phyloP scores from a whole-genome alignment of 2,888 invertebrate genomes.

The Amblyjoppa fuscipennis region DNA sequence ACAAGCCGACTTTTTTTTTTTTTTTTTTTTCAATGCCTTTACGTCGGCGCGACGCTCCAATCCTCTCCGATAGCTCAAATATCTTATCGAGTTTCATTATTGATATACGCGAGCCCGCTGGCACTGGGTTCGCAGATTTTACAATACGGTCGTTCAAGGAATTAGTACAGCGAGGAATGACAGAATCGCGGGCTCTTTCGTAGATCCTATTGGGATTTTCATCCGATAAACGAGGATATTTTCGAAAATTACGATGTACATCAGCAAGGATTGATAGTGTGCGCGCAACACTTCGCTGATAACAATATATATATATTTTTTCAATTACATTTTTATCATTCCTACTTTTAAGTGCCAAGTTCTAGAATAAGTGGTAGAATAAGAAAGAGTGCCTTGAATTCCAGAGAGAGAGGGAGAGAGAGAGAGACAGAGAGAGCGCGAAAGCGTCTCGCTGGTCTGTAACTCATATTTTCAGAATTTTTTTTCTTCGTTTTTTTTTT shows the following conservation, averaged over 20 bases:
- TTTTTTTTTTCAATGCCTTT: slow-evolving; percentile 27
- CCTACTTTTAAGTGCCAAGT: slow-evolving; percentile 46
- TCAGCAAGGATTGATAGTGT: slow-evolving; percentile 47
- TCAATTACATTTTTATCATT: slow-evolving; percentile 58
- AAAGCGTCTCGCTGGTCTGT: slow-evolving; percentile 72
- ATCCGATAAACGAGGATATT: slow-evolving; percentile 34
- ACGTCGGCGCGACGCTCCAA: slow-evolving; percentile 23
- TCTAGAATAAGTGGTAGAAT: slow-evolving; percentile 49
- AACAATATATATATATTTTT: slow-evolving; percentile 36
- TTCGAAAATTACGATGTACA: slow-evolving; percentile 19
- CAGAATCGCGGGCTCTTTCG: slow-evolving; percentile 34
- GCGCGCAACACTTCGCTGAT: slow-evolving; percentile 60
- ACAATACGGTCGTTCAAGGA: slow-evolving; percentile 18
- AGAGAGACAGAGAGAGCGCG: slow-evolving; percentile 59
- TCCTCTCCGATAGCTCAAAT: slow-evolving; percentile 46
- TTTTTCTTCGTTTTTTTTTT: slow-evolving; percentile 72
- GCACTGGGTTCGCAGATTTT: slow-evolving; percentile 45
- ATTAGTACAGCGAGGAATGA: slow-evolving; percentile 21
- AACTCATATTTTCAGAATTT: slow-evolving; percentile 82
- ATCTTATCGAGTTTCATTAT: slow-evolving; percentile 63
- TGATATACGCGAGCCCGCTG: slow-evolving; percentile 53
- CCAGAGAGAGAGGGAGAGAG: slow-evolving; percentile 57
- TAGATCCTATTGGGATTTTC: slow-evolving; percentile 43
- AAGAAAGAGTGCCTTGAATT: slow-evolving; percentile 38
- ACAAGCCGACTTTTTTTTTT: slow-evolving; percentile 23